Evolutionary conservation across 2,797 vertebrate genomes (phyloP), one percentile per base, ranked within the genome.

Genomic region (Pseudomugil gertrudae): DNA sequence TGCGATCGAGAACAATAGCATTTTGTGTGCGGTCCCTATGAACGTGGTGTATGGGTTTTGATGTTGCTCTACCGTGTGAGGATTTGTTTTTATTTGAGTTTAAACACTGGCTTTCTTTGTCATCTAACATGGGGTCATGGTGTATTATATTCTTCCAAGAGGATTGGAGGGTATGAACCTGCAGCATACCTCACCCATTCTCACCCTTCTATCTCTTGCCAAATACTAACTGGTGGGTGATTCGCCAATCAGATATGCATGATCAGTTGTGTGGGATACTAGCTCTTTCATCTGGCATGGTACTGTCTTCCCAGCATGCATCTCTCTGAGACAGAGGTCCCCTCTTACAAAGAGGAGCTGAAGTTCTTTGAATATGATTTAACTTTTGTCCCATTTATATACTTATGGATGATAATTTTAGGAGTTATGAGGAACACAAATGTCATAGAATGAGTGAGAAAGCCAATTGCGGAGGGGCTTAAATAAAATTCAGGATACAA

Each of bases 171-270:
- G 66, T 74, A 75, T 85, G 67, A 81, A 87, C 72, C 80, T 82
- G 80, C 70, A 66, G 58, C 76, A 76, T 74, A 56, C 78, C 67
- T 78, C 52, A 64, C 56, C 15, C 45, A 5, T 26, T 54, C 23
- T 33, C 58, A 51, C 17, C 30, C 23, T 72, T 53, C 48, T 64
- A 51, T 84, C 72, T 84, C 23, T 10, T 21, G 66, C 69, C 80
- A 80, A 82, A 85, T 66, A 66, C 74, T 69, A 78, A 79, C 80
- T 64, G 43, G 64, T 69, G 66, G 76, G 56, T 74, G 72, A 85
- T 79, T 69, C 76, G 81, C 79, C 78, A 76, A 81, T 87, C 84
- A 89, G 88, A 90, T 88, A 84, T 78, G 73, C 73, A 86, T 70
- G 81, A 85, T 86, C 74, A 76, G 81, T 87, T 66, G 66, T 87